A percentile compares a stretch with the other conserved stretches of the same genome.
phyloP scores from a whole-genome alignment of 2,797 vertebrate genomes.

The Protonibea diacanthus region DNA sequence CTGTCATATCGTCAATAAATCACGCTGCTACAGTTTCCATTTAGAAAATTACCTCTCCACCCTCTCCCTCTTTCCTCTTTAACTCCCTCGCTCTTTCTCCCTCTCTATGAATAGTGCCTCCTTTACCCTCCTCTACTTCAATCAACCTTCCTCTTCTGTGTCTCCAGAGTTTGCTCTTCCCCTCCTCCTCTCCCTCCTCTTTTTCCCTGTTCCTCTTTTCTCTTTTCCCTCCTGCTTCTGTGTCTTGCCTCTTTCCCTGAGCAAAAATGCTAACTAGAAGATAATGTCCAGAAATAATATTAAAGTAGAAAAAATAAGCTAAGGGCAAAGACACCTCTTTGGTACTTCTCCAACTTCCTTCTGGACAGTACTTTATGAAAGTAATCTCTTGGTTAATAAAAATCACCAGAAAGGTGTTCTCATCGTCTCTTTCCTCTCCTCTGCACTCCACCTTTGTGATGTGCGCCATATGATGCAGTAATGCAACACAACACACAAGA shows the following conservation, averaged over 20 bases:
- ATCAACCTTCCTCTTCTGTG: conserved; percentile 57
- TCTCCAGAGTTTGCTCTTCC: conserved; percentile 18
- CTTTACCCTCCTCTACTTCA: conserved; percentile 61
- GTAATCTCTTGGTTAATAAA: conserved; percentile 14
- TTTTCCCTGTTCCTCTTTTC: background rate
- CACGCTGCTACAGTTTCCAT: conserved; percentile 78
- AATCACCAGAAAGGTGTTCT: background rate
- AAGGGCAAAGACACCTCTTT: conserved; percentile 25
- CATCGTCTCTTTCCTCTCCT: conserved; percentile 7
- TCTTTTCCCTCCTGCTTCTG: background rate
- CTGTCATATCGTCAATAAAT: conserved; percentile 82
- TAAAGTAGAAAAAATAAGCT: background rate
- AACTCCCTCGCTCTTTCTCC: conserved; percentile 55
- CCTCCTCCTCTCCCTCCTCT: background rate
- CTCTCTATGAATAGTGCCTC: conserved; percentile 63
- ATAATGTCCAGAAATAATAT: conserved; percentile 30
- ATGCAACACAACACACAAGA: conserved; percentile 42
- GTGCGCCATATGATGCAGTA: conserved; percentile 32
- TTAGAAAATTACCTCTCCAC: conserved; percentile 84
- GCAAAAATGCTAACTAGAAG: conserved; percentile 9
- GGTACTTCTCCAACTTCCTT: conserved; percentile 23
- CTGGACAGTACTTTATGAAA: conserved; percentile 28
- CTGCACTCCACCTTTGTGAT: conserved; percentile 17
- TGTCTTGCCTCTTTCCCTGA: background rate
- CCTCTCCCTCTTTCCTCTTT: conserved; percentile 68